Evolutionary conservation across 2,888 invertebrate genomes (phyloP), one percentile per base, ranked within the genome.

Genomic region (Cephus runcator): DNA sequence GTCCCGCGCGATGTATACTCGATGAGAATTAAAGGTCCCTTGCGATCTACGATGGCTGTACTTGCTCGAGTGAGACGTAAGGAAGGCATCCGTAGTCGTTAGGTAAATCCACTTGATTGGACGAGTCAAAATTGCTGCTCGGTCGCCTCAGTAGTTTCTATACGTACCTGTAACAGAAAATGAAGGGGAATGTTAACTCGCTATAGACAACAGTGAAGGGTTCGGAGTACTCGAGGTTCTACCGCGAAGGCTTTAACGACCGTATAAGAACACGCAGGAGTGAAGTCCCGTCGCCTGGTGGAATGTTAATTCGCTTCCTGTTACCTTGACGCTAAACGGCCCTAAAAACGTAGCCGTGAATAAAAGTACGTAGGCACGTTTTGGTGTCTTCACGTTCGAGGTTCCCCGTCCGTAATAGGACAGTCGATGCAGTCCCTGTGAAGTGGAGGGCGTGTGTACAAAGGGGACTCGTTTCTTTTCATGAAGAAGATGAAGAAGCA

Each of bases 81-180:
- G 1, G 56, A 56, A 56, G 23, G 56, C 56, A 23, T 9, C 75
- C 35, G 75, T 15, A 31, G 73, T 71, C 34, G 6, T 35, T 34
- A 12, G 69, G 73, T 69, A 78, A 79, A 77, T 78, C 71, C 73
- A 81, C 79, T 81, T 2, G 23, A 56, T 2, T 9, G 56, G 56
- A 23, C 9, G 23, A 23, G 56, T 56, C 56, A 56, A 56, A 23
- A 56, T 6, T 9, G 23, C 23, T 56, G 56, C 23, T 56, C 56
- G 56, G 9, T 56, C 9, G 56, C 56, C 12, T 4, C 56, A 56
- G 56, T 56, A 6, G 23, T 23, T 15, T 23, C 56, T 56, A 56
- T 56, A 56, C 81, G 81, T 82, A 83, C 81, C 81, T 81, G 83
- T 34, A 81, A 83, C 80, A 79, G 74, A 78, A 78, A 80, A 79